Conservation (phyloP, 2,888 invertebrate species). For the Macrostomum cliftonense region DNA sequence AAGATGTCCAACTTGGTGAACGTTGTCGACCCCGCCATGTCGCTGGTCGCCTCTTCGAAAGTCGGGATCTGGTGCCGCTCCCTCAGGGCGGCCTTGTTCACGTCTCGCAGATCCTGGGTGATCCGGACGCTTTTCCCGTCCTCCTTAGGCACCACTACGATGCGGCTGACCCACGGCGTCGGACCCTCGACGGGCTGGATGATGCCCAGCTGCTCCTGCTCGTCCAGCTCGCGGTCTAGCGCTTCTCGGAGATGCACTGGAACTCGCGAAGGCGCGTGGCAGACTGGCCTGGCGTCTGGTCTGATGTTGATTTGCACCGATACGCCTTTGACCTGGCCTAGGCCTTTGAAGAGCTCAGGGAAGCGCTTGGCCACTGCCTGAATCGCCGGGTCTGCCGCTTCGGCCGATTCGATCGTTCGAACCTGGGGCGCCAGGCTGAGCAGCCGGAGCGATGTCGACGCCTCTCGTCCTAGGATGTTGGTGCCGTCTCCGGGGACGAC, state of each 20-base stretch:
- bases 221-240: constrained; percentile 9
- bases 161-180: constrained; percentile 12
- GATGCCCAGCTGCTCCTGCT: constrained; percentile 11
- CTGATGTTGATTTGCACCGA: constrained; percentile 8
- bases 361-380: background rate
- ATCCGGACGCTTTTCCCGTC: constrained; percentile 15
- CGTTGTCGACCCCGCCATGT: background rate
- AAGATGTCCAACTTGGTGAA: constrained; percentile 5
- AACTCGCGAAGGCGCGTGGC: constrained; percentile 7
- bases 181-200: constrained; percentile 12
- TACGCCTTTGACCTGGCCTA: constrained; percentile 12
- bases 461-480: no score
- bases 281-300: constrained; percentile 12
- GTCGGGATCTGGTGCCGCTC: constrained; percentile 9
- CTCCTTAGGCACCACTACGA: constrained; percentile 14
- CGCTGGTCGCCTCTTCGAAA: constrained; percentile 1
- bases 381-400: no score
- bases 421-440: no score
- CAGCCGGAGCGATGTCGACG: no score
- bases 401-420: no score
- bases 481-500: no score
- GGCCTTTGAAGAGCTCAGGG: constrained; percentile 8
- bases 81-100: constrained; percentile 13
- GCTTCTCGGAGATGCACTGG: constrained; percentile 10
- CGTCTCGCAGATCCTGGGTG: constrained; percentile 16